phyloP scores from a whole-genome alignment of 2,113 vertebrate species.

The Pogona vitticeps region DNA sequence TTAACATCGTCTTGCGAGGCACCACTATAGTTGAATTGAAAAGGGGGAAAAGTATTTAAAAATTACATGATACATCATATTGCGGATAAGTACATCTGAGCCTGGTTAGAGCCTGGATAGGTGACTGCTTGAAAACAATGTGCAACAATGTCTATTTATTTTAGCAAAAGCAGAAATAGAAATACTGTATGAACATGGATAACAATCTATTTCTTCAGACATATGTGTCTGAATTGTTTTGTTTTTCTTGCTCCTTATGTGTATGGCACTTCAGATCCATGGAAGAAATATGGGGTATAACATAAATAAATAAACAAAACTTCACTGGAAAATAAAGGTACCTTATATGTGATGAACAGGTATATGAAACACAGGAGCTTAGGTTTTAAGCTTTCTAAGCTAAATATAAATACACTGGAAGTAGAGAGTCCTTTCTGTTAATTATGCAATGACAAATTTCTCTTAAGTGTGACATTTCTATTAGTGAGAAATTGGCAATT shows the following conservation, averaged over 20 bases:
- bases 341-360: not conserved
- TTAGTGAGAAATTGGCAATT: constrained; percentile 13
- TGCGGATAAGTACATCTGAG: not conserved
- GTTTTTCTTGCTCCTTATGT: too few relatives aligned
- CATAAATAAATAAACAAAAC: not conserved
- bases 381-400: not conserved
- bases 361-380: not conserved
- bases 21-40: too few relatives aligned
- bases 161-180: too few relatives aligned
- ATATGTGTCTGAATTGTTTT: too few relatives aligned
- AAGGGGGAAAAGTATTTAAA: too few relatives aligned
- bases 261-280: too few relatives aligned
- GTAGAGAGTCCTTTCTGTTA: constrained; percentile 29
- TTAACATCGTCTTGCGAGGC: too few relatives aligned
- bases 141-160: too few relatives aligned
- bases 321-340: not conserved
- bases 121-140: not conserved
- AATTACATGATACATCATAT: not conserved
- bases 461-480: constrained; percentile 24
- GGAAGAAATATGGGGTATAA: not conserved
- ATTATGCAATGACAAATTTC: not conserved
- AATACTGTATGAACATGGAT: too few relatives aligned
- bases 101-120: not conserved
- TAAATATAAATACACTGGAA: not conserved
- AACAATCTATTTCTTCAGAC: too few relatives aligned